These are phyloP conservation scores for Sphenopsis melanotis DNA, from an alignment of 2,797 vertebrate species.

Conservation along the genomic window DNA sequence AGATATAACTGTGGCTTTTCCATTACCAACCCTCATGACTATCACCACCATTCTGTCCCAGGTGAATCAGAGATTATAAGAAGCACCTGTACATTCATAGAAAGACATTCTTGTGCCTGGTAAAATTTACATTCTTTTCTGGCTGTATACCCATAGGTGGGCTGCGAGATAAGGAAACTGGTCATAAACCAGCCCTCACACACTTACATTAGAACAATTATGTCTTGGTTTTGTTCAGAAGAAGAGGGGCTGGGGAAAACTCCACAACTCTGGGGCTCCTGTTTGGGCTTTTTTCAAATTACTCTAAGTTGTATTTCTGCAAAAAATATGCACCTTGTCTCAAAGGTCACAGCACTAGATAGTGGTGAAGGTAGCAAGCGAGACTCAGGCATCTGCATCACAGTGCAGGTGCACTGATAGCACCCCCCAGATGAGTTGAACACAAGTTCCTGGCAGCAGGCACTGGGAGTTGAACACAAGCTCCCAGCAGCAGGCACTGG, in stretches of 20 bases:
- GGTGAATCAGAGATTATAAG: not conserved
- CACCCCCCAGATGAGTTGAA: not conserved
- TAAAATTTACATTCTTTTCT: not conserved
- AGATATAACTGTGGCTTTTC: not conserved
- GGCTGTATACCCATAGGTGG: not conserved
- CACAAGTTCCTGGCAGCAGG: not conserved
- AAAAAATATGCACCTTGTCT: not conserved
- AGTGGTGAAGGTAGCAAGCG: accelerated
- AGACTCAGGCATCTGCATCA: not conserved
- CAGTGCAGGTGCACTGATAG: not conserved
- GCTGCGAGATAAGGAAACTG: not conserved
- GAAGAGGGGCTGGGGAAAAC: not conserved
- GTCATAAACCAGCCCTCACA: accelerated
- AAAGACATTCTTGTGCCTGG: not conserved
- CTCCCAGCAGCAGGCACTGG: not conserved
- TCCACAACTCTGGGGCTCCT: not conserved
- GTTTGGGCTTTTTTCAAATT: not conserved
- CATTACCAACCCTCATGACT: not conserved
- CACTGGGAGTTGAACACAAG: not conserved
- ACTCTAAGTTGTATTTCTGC: not conserved
- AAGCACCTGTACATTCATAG: not conserved
- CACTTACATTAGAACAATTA: not conserved
- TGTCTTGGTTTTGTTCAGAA: not conserved
- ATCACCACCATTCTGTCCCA: not conserved
- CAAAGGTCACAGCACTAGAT: accelerated